A percentile compares a stretch with the other conserved stretches of the same genome.
Evolutionary conservation across 2,797 vertebrate species (phyloP).

Genomic region (Helostoma temminkii): DNA sequence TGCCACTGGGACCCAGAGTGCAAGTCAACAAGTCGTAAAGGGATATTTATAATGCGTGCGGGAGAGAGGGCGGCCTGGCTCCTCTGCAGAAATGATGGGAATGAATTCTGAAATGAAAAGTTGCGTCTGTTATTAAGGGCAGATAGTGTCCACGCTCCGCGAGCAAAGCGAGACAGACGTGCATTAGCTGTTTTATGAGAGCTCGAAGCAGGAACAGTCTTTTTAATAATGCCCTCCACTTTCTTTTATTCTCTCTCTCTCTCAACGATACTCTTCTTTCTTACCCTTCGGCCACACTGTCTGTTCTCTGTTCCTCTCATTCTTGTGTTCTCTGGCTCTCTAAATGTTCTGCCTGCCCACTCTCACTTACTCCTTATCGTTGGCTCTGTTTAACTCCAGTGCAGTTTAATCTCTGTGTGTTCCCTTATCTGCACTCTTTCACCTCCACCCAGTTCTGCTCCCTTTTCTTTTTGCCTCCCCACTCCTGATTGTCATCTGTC

Average conservation of each 20-base stretch:
- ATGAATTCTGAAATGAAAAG: slow-evolving; percentile 60
- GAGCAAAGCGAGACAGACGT: slow-evolving; percentile 25
- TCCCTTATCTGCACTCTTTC: slow-evolving; percentile 46
- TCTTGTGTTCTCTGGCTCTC: slow-evolving; percentile 28
- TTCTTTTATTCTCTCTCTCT: slow-evolving; percentile 45
- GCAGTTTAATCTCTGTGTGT: slow-evolving; percentile 44
- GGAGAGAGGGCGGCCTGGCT: slow-evolving; percentile 11
- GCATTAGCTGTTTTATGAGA: slow-evolving; percentile 61
- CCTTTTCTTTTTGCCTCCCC: background rate
- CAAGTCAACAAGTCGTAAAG: slow-evolving; percentile 74
- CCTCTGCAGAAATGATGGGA: slow-evolving; percentile 38
- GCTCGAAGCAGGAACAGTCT: slow-evolving; percentile 45
- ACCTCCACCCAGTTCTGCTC: slow-evolving; percentile 41
- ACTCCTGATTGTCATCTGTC: background rate
- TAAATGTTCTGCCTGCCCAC: slow-evolving; percentile 19
- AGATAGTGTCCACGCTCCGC: slow-evolving; percentile 30
- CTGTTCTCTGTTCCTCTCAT: slow-evolving; percentile 15
- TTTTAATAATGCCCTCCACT: slow-evolving; percentile 55
- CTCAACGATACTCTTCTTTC: slow-evolving; percentile 30
- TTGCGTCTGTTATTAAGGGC: slow-evolving; percentile 45
- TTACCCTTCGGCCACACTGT: slow-evolving; percentile 53
- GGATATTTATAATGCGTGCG: slow-evolving; percentile 71
- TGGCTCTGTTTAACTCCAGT: slow-evolving; percentile 28
- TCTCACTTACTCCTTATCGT: slow-evolving; percentile 44
- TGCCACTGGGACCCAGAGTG: slow-evolving; percentile 46